phyloP scores from a whole-genome alignment of 1,140 invertebrate genomes.

The Spodoptera frugiperda region DNA sequence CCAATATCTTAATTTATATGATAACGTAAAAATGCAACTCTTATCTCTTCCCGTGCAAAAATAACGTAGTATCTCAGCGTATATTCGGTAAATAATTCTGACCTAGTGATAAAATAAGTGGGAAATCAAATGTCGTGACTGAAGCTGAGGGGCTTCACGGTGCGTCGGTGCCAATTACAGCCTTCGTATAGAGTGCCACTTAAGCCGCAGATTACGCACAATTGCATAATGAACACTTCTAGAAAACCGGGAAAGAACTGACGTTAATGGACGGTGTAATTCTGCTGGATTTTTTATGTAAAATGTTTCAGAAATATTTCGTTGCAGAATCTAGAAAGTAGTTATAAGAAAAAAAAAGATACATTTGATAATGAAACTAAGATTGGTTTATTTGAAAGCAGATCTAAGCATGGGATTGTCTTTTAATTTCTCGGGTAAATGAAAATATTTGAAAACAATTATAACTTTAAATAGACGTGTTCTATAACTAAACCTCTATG shows the following conservation, averaged over 20 bases:
- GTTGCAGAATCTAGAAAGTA: too few species aligned
- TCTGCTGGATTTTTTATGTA: constrained; percentile 6
- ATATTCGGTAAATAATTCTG: constrained; percentile 29
- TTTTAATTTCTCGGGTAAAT: too few species aligned
- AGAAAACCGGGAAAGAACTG: background rate
- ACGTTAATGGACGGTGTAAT: background rate
- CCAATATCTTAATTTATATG: background rate
- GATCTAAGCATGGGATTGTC: too few species aligned
- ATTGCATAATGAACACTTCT: constrained; percentile 36
- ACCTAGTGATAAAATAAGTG: constrained; percentile 28
- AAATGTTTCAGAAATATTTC: too few species aligned
- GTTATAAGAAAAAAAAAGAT: too few species aligned
- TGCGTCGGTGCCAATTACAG: constrained; percentile 53
- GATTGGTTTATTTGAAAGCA: too few species aligned
- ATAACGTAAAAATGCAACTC: background rate
- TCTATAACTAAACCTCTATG: too few species aligned
- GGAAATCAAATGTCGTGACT: constrained; percentile 56
- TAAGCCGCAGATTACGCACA: constrained; percentile 39
- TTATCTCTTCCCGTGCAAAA: background rate
- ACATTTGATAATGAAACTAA: too few species aligned
- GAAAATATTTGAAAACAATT: too few species aligned
- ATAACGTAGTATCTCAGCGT: background rate
- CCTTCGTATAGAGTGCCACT: constrained; percentile 31
- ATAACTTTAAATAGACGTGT: too few species aligned
- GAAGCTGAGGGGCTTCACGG: constrained; percentile 49